Evolutionary conservation across 2,113 vertebrate genomes (phyloP).

Genomic region (Megaleporinus macrocephalus): DNA sequence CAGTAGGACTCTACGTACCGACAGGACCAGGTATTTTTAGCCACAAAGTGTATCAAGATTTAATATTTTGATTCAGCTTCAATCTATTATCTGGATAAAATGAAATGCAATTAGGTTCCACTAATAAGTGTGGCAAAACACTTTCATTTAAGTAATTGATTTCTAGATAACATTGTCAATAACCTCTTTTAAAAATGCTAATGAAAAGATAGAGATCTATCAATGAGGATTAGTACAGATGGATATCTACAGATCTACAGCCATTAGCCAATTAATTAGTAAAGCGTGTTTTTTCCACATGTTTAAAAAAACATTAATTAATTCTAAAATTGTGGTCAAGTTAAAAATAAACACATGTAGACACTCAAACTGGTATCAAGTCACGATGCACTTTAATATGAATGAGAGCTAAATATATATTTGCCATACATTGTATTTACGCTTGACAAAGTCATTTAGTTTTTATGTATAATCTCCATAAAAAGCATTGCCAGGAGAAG

Average conservation of each 20-base stretch:
- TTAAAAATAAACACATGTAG: no score
- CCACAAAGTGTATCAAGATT: not conserved
- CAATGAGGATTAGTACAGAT: slow-evolving; percentile 33
- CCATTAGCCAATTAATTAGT: slow-evolving; percentile 8
- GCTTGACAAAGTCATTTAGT: no score
- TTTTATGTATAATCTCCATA: no score
- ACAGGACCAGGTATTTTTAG: not conserved
- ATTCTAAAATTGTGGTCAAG: no score
- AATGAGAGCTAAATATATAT: no score
- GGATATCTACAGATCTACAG: slow-evolving; percentile 32
- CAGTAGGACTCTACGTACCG: not conserved
- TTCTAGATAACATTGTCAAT: slow-evolving; percentile 39
- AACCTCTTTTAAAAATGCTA: slow-evolving; percentile 33
- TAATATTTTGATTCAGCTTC: not conserved
- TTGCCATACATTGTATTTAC: no score
- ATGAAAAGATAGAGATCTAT: slow-evolving; percentile 39
- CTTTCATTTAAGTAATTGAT: slow-evolving; percentile 27
- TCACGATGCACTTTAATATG: no score
- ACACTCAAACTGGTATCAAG: no score
- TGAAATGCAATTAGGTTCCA: not conserved
- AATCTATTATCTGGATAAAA: not conserved
- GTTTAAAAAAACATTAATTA: no score
- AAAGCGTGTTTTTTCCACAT: no score
- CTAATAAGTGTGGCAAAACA: slow-evolving; percentile 20
- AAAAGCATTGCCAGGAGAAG: no score